Evolutionary conservation across 2,888 invertebrate species (phyloP), one percentile per base, ranked within the genome.

Genomic region (Meganola albula): DNA sequence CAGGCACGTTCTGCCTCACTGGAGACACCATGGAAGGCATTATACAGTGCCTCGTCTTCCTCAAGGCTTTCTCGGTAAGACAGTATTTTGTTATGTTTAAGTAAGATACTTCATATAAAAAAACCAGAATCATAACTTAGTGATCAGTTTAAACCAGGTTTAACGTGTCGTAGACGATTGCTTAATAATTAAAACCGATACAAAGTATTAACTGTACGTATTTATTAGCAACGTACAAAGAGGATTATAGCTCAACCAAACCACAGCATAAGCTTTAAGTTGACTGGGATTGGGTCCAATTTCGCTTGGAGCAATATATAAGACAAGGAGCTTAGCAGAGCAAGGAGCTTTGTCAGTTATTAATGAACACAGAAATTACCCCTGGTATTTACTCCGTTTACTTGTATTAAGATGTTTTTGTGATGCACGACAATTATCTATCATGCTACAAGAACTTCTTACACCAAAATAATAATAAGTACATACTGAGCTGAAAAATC

Each of bases 21-120:
- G 95, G 95, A 32, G 95, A 95, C 80, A 95, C 95, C 40, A 95
- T 96, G 95, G 95, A 96, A 72, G 95, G 95, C 57, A 95, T 96
- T 68, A 95, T 96, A 70, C 95, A 96, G 87, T 95, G 95, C 75
- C 89, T 96, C 63, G 96, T 96, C 60, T 95, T 95, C 87, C 90
- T 95, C 69, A 96, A 95, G 82, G 95, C 95, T 22, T 95, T 95
- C 76, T 94, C 95, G 93, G 96, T 96, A 88, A 93, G 95, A 16
- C 16, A 16, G 4, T 16, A 16, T 16, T 16, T 6, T 16, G 6
- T 16, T 16, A 5, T 16, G 6, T 16, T 6, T 16, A 16, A 16
- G 6, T 16, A 16, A 6, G 6, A 16, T 16, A 16, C 6, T 16
- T 16, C 16, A 6, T 16, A 16, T 16, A 16, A 16, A n/a, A n/a